phyloP scores from a whole-genome alignment of 2,113 vertebrate genomes.

The Vulpes vulpes region DNA sequence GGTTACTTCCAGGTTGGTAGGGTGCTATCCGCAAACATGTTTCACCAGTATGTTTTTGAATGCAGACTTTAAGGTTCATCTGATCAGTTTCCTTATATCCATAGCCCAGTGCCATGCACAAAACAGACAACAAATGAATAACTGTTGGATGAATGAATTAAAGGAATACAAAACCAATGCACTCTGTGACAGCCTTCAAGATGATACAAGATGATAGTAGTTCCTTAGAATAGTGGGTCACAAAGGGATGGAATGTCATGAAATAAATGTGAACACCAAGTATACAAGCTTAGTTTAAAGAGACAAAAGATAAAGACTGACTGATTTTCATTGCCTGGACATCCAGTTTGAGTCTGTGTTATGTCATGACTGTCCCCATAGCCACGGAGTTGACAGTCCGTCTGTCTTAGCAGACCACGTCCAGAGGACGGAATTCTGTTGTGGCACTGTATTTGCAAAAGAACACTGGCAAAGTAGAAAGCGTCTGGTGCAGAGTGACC shows the following conservation, averaged over 20 bases:
- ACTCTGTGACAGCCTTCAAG: background rate
- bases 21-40: background rate
- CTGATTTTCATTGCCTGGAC: background rate
- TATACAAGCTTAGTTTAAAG: background rate
- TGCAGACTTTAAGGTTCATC: background rate
- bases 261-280: background rate
- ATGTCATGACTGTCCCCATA: background rate
- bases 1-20: background rate
- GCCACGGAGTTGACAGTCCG: background rate
- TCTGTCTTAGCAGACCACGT: background rate
- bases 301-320: background rate
- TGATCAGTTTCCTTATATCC: background rate
- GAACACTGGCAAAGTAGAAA: background rate
- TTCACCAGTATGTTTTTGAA: constrained; percentile 24
- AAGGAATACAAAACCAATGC: background rate
- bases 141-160: background rate
- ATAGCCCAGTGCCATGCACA: background rate
- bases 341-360: background rate
- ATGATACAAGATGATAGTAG: background rate
- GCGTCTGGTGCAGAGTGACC: background rate
- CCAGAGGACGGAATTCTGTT: background rate
- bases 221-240: background rate
- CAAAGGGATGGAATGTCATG: background rate
- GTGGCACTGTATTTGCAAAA: background rate
- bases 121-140: background rate